Base-by-base conservation (phyloP, 2,888 invertebrate genomes). In the Syritta pipiens region DNA sequence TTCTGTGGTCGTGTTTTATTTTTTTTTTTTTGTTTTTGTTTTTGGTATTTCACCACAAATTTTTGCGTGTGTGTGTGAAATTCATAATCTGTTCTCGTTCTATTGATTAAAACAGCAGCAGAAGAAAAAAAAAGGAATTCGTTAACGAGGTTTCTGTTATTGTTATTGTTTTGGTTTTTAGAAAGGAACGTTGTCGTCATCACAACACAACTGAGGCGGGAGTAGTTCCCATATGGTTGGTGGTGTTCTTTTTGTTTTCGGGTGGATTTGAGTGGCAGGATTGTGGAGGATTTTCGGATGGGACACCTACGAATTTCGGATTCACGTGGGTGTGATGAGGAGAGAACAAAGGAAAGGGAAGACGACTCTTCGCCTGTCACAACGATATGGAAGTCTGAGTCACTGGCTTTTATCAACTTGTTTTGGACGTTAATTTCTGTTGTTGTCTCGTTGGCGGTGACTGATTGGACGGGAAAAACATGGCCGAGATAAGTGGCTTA, bases 161-260 rank as follows among this genome's bases (percentile, higher is more conserved):
- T 74, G 59, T 67, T 68, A 57, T 75, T 69, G 69, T 62, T 75
- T 75, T 75, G 51, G 6, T 53, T 67, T 57, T 12, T 19, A 1
- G 35, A 49, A 32, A 24, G 37, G 32, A 40, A 51, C 30, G 24
- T 42, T 42, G 42, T 40, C 42, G 51, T 51, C 59, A 67, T 51
- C 35, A 24, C 17, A 26, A 42, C 4, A 7, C 1, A 4, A 5
- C 9, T 12, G 2, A 22, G 9, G 12, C 9, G 9, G 4, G 10
- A 14, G 20, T 6, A 4, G n/a, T 20, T 17, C 9, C 42, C 40
- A 51, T 63, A 51, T 51, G 51, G 35, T 9, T 17, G 32, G 1
- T 24, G 4, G 9, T 6, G 9, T 44, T 44, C n/a, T 44, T 46
- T 28, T 62, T 6, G 14, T 19, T 37, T 26, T 26, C 37, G 12